A percentile compares a stretch with the other conserved stretches of the same genome.
Conservation (phyloP, 2,888 invertebrate species). For the Papilio demoleus region DNA sequence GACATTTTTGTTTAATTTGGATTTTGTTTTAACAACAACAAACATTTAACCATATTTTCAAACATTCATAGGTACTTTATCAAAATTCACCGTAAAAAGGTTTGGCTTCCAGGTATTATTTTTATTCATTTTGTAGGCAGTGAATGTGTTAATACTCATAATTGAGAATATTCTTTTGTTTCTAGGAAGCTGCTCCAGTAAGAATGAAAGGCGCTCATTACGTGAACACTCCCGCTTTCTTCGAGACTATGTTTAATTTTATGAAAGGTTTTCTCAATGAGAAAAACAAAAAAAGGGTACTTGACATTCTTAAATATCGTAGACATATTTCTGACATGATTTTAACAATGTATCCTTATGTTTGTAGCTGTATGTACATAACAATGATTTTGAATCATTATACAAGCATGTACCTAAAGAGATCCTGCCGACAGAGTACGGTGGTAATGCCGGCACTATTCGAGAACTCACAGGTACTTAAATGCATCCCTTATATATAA, state of each 20-base stretch:
- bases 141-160: too few relatives aligned
- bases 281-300: constrained; percentile 78
- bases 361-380: constrained; percentile 76
- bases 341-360: constrained; percentile 12
- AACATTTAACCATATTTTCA: too few relatives aligned
- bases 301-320: constrained; percentile 38
- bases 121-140: too few relatives aligned
- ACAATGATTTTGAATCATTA: constrained; percentile 74
- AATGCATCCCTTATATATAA: too few relatives aligned
- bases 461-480: constrained; percentile 72
- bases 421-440: constrained; percentile 85
- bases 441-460: constrained; percentile 82
- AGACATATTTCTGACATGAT: not conserved
- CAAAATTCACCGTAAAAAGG: too few relatives aligned
- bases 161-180: too few relatives aligned
- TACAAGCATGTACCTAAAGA: constrained; percentile 81
- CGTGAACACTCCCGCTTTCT: constrained; percentile 74
- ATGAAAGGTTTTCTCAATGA: constrained; percentile 77
- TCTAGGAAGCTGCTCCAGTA: constrained; percentile 81
- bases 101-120: too few relatives aligned
- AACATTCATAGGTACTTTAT: too few relatives aligned
- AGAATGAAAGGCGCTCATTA: constrained; percentile 81
- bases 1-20: too few relatives aligned
- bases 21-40: too few relatives aligned
- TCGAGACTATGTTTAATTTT: constrained; percentile 76